Evolutionary conservation across 2,113 vertebrate species (phyloP), one percentile per base, ranked within the genome.

Genomic region (Odontesthes bonariensis): DNA sequence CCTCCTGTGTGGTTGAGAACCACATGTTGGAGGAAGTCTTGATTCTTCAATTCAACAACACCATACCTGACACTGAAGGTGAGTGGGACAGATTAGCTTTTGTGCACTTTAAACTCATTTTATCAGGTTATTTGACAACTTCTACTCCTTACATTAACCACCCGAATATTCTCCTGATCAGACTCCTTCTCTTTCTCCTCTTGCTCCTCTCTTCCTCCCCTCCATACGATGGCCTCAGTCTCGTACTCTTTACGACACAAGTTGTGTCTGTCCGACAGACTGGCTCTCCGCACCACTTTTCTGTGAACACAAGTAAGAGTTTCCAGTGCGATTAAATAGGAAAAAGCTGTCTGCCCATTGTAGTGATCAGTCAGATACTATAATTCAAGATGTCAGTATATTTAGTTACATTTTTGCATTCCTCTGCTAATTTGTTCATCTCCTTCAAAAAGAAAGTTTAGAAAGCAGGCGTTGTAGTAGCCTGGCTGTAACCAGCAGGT

Each of bases 201-300:
- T 27, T 93, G 88, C 83, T 96, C 95, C 83, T 92, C 92, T 61
- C 92, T 77, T 1, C 95, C 96, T 80, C 97, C 94, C 14, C 97
- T 95, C 98, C 98, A 99, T 46, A 99, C 93, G 0, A 98, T 98
- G 88, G 98, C 98, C 75, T 99, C 98, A 0, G 97, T 97, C 91
- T 99, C 97, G 0, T 97, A 98, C 76, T 99, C 98, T 84, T 98
- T 98, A 55, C 97, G 94, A 88, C 97, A 98, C 16, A 99, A 87
- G 90, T 98, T 99, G 82, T 97, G 98, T 80, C 97, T 90, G 91
- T 99, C 96, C 0, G 97, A 97, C 69, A 99, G 92, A 91, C 97
- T 99, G 74, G 98, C 98, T 77, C 97, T 94, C 80, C 97, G 94
- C 57, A 99, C 98, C 82, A 99, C 97, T 92, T 98, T 99, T 64